Evolutionary conservation across 2,888 invertebrate genomes (phyloP).

Genomic region (Lordiphosa fenestrarum): DNA sequence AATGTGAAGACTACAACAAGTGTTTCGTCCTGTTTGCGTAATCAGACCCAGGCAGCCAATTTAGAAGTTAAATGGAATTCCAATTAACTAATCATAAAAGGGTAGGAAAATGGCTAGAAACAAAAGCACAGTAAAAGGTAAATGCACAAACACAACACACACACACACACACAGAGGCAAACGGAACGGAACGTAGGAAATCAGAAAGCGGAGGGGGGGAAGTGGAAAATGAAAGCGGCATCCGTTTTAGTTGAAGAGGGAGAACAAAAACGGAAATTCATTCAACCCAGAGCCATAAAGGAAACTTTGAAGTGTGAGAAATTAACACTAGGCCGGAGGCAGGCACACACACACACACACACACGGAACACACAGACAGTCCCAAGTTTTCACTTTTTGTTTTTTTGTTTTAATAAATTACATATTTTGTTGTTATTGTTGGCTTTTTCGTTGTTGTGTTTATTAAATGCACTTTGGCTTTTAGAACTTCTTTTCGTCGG

Average conservation of each 20-base stretch:
- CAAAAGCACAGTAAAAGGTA: background rate
- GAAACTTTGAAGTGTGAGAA: constrained; percentile 65
- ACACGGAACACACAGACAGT: too few species aligned
- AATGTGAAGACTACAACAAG: constrained; percentile 38
- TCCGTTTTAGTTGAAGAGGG: constrained; percentile 3
- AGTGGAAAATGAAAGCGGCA: constrained; percentile 3
- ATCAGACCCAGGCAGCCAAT: constrained; percentile 27
- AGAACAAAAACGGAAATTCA: constrained; percentile 62
- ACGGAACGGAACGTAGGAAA: constrained; percentile 7
- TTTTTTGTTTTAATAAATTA: too few species aligned
- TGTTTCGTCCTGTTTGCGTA: constrained; percentile 53
- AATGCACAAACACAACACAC: constrained; percentile 10
- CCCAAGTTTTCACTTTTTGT: too few species aligned
- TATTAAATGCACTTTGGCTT: constrained; percentile 14
- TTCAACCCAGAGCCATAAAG: constrained; percentile 42
- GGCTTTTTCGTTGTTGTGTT: too few species aligned
- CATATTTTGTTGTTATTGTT: too few species aligned
- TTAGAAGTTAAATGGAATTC: constrained; percentile 57
- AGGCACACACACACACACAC: too few species aligned
- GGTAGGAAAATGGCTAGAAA: constrained; percentile 6
- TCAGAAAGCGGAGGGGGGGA: constrained; percentile 3
- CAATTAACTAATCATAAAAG: constrained; percentile 66
- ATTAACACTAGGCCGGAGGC: constrained; percentile 59
- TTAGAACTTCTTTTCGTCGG: constrained; percentile 1
- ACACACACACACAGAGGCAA: constrained; percentile 15